Percentiles rank a stretch among this genome's conserved stretches.
Conservation (phyloP, 2,797 vertebrate genomes). For the Fundulus diaphanus region DNA sequence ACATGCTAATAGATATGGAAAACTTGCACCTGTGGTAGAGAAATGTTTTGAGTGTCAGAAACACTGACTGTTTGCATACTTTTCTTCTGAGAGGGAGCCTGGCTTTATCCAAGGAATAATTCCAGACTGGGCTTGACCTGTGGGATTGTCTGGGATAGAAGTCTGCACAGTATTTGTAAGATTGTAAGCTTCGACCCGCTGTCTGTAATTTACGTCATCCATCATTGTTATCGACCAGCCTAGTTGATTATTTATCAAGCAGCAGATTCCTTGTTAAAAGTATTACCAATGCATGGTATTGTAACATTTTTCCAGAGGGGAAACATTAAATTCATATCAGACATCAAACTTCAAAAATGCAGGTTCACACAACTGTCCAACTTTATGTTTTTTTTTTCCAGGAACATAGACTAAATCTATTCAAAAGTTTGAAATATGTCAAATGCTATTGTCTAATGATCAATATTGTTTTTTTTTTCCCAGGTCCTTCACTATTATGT, state of each 20-base stretch:
- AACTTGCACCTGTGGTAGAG: constrained; percentile 84
- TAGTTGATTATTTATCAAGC: constrained; percentile 22
- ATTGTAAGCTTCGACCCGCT: constrained; percentile 30
- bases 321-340: neutral
- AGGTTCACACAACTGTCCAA: neutral
- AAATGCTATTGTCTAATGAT: neutral
- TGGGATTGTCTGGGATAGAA: constrained; percentile 67
- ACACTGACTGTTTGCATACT: constrained; percentile 76
- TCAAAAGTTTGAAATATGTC: neutral
- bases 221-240: constrained; percentile 29
- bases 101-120: constrained; percentile 67
- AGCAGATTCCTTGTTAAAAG: constrained; percentile 12
- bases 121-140: constrained; percentile 63
- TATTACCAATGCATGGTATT: neutral
- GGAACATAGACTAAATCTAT: neutral
- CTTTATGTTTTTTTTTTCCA: constrained; percentile 2
- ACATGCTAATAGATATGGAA: constrained; percentile 81
- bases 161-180: constrained; percentile 32
- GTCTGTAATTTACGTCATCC: constrained; percentile 48
- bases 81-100: constrained; percentile 65
- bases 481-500: neutral
- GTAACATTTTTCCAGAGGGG: neutral
- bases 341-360: neutral
- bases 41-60: constrained; percentile 79
- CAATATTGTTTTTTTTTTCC: neutral